Evolutionary conservation across 1,140 invertebrate species (phyloP), one percentile per base, ranked within the genome.

Genomic region (Pseudomyrmex flavicornis): DNA sequence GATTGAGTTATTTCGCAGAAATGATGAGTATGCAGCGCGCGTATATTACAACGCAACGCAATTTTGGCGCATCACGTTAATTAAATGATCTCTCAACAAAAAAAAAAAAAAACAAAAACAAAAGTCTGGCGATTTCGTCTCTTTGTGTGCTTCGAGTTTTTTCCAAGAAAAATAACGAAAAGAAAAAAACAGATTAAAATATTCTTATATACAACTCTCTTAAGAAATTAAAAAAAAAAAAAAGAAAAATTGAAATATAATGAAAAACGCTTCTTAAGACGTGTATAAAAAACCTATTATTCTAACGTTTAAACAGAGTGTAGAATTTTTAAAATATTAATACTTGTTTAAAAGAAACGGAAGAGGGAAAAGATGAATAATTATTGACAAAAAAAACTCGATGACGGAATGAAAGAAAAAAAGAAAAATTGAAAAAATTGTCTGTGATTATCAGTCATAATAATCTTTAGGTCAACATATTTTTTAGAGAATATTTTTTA

Each of bases 401-500:
- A 76, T 44, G 73, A 58, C 9, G 80, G 86, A 86, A 88, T 26
- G 82, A 86, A 91, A 89, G 77, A 58, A 92, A 88, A 91, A 91
- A 91, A 89, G 74, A 74, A 93, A 88, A 91, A 91, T 90, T 89
- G 75, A 91, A 91, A 89, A 93, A 93, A 94, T 93, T 93, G 92
- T 94, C 93, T 93, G 93, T 94, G 93, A 94, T 94, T 94, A 93
- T 93, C 93, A 93, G 93, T 94, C 93, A 93, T 94, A 94, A 94
- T 93, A 94, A 94, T 94, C 93, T 94, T 93, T 93, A 94, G 93
- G 93, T 93, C 93, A 84, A 94, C 91, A 93, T 94, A 94, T 94
- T 94, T 94, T 94, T 94, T 94, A 94, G 93, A 94, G 90, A 91
- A 93, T 94, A 94, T 94, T 94, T 94, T 94, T 94, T 94, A 94